phyloP scores from a whole-genome alignment of 2,888 invertebrate genomes.

The Isoperla grammatica region DNA sequence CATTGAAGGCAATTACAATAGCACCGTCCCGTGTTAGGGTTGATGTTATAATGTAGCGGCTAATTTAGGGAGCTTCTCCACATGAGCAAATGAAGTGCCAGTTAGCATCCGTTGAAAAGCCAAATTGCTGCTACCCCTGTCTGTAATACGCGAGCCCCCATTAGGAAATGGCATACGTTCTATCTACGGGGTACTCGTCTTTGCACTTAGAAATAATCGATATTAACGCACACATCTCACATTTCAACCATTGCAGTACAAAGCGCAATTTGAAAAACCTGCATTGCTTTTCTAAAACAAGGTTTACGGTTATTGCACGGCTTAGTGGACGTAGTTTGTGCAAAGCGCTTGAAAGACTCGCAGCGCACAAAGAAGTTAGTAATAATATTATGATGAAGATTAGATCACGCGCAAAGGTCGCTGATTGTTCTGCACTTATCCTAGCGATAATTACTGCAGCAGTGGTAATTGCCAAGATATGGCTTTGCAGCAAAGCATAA shows the following conservation, averaged over 20 bases:
- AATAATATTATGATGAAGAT: too few species aligned
- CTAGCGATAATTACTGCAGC: conserved; percentile 5
- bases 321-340: too few species aligned
- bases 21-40: not conserved
- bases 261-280: not conserved
- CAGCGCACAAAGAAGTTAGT: too few species aligned
- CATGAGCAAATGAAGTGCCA: conserved; percentile 2
- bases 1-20: conserved; percentile 18
- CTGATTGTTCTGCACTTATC: conserved; percentile 7
- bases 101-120: not conserved
- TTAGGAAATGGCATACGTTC: too few species aligned
- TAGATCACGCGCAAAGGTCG: not conserved
- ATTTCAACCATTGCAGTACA: not conserved
- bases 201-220: not conserved
- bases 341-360: too few species aligned
- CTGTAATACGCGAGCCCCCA: not conserved
- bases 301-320: not conserved
- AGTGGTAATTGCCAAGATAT: conserved; percentile 2
- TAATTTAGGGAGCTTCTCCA: too few species aligned
- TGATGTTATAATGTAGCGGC: conserved; percentile 5
- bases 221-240: not conserved
- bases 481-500: too few species aligned
- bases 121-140: not conserved
- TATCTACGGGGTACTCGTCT: not conserved
- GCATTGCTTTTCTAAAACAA: conserved; percentile 3